Percentiles rank a stretch among this genome's conserved stretches.
phyloP scores from a whole-genome alignment of 2,113 vertebrate genomes.

The Podarcis cretensis region DNA sequence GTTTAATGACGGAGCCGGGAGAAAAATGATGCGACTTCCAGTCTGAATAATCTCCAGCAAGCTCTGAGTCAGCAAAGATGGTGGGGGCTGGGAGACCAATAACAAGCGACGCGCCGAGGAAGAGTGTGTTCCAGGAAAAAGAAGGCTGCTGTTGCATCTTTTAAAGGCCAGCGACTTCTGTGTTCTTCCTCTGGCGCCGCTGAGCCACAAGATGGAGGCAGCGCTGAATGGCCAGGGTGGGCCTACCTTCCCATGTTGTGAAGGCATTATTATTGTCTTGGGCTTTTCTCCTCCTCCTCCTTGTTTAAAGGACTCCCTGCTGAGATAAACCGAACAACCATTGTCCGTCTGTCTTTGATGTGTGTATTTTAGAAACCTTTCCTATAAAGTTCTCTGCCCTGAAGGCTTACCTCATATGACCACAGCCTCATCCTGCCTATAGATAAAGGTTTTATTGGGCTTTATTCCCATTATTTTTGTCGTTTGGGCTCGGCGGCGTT shows the following conservation, averaged over 20 bases:
- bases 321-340: constrained; percentile 66
- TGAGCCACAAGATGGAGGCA: constrained; percentile 67
- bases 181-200: constrained; percentile 56
- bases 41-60: not conserved
- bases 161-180: not conserved
- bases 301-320: constrained; percentile 51
- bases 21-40: not conserved
- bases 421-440: not conserved
- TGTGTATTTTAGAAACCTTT: constrained; percentile 76
- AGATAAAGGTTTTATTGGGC: constrained; percentile 27
- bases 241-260: constrained; percentile 42
- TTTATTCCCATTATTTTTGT: constrained; percentile 28
- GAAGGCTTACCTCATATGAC: not conserved
- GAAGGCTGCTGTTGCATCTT: not conserved
- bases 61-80: not conserved
- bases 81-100: not conserved
- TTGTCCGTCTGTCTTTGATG: constrained; percentile 73
- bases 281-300: constrained; percentile 62
- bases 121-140: not conserved
- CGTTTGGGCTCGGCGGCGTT: constrained; percentile 21
- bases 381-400: constrained; percentile 34
- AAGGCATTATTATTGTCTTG: constrained; percentile 77
- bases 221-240: constrained; percentile 61
- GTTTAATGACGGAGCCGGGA: not conserved
- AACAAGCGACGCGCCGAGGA: not conserved